These are phyloP conservation scores for Leptinotarsa haldemani DNA, from an alignment of 2,888 invertebrate species.

Conservation along the genomic window DNA sequence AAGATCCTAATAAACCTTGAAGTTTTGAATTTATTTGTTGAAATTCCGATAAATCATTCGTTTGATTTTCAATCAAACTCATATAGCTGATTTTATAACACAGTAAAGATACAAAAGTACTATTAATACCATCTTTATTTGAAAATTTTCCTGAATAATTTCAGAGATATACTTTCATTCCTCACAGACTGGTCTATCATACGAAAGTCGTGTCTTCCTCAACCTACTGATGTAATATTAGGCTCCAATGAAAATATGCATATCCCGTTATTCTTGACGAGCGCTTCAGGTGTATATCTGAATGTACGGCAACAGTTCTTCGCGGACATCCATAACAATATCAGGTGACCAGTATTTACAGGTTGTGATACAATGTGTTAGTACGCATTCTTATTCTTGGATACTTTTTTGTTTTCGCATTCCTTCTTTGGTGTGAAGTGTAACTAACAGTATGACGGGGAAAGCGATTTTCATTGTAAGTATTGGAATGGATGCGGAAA, in stretches of 20 bases:
- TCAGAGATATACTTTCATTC: not conserved
- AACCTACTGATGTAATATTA: slow-evolving; percentile 39
- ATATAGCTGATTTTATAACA: no score
- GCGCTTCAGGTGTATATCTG: slow-evolving; percentile 46
- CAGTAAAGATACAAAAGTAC: no score
- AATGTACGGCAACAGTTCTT: slow-evolving; percentile 53
- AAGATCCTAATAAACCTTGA: no score
- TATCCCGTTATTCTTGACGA: slow-evolving; percentile 57
- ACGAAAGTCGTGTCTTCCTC: slow-evolving; percentile 37
- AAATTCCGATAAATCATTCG: no score
- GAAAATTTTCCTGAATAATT: not conserved
- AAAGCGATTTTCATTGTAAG: slow-evolving; percentile 28
- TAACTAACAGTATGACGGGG: slow-evolving; percentile 25
- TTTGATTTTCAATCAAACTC: no score
- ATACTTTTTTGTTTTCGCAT: not conserved
- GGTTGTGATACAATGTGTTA: slow-evolving; percentile 19
- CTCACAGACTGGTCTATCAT: not conserved
- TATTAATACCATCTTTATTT: no score
- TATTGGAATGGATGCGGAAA: slow-evolving; percentile 6
- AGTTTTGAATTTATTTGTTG: no score
- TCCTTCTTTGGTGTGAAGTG: not conserved
- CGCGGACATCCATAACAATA: slow-evolving; percentile 44
- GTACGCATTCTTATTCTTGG: slow-evolving; percentile 6
- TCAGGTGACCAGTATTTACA: slow-evolving; percentile 24
- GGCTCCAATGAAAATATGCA: slow-evolving; percentile 54